These are phyloP conservation scores for Proales similis DNA, from an alignment of 1,140 invertebrate species.

Conservation along the genomic window DNA sequence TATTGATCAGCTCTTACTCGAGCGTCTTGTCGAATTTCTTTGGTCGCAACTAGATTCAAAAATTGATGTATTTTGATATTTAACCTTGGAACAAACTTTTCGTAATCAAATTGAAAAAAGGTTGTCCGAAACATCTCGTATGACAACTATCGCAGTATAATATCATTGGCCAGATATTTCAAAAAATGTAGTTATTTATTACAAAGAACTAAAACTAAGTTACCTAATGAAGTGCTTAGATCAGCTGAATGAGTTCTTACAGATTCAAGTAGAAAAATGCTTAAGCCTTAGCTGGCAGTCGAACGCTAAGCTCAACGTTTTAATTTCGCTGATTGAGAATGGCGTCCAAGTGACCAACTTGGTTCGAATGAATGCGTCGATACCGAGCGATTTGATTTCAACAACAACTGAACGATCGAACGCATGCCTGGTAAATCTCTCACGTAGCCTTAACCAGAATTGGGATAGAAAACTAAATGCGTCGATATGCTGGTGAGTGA, in stretches of 20 bases:
- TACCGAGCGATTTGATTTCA: background rate
- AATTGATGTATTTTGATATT: no score
- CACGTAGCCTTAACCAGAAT: no score
- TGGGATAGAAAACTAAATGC: no score
- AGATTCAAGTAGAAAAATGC: constrained; percentile 18
- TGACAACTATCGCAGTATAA: background rate
- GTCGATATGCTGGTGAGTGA: constrained; percentile 28
- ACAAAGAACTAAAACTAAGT: background rate
- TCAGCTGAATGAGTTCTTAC: background rate
- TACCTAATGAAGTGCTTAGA: background rate
- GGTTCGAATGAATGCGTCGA: no score
- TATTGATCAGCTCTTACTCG: no score
- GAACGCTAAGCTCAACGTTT: constrained; percentile 17
- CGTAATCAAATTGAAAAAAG: no score
- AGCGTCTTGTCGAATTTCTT: no score
- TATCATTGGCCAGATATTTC: background rate
- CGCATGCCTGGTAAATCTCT: constrained; percentile 4
- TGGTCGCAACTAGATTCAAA: no score
- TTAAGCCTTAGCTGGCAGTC: constrained; percentile 11
- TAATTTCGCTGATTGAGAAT: constrained; percentile 14
- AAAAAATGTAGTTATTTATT: background rate
- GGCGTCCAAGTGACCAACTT: no score
- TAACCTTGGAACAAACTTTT: no score
- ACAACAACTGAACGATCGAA: background rate
- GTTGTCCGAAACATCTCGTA: no score